Evolutionary conservation across 2,113 vertebrate species (phyloP).

Genomic region (Cyphomyrus discorhynchus): DNA sequence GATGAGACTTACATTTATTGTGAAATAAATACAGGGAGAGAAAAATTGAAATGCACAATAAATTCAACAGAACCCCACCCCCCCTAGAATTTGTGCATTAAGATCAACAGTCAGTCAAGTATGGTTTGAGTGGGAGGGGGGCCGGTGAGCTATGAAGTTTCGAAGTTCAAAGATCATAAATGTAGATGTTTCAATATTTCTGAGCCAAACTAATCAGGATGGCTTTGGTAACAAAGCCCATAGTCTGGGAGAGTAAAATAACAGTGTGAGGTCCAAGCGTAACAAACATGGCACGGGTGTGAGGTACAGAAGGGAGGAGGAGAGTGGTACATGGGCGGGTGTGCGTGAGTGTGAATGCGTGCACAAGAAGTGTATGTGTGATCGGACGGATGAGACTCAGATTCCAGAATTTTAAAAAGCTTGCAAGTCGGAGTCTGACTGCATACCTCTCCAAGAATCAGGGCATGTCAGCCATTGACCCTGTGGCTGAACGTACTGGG

Average conservation of each 20-base stretch:
- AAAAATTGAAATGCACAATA: neutral
- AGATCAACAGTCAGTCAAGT: neutral
- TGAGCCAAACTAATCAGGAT: slow-evolving; percentile 41
- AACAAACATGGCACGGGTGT: slow-evolving; percentile 25
- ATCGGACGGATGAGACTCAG: neutral
- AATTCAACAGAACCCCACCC: neutral
- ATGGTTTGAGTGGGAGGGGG: neutral
- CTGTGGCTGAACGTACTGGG: neutral
- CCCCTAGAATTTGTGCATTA: neutral
- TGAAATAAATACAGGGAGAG: neutral
- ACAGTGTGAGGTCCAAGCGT: slow-evolving; percentile 37
- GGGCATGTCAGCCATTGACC: neutral
- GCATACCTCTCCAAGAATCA: neutral
- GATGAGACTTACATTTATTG: slow-evolving; percentile 7
- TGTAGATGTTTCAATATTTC: slow-evolving; percentile 35
- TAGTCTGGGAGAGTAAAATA: slow-evolving; percentile 33
- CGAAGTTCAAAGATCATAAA: slow-evolving; percentile 25
- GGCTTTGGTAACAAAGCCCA: slow-evolving; percentile 40
- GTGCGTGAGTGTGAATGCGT: slow-evolving; percentile 15
- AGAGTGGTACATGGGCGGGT: neutral
- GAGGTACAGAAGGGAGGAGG: neutral
- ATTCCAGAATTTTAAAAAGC: neutral
- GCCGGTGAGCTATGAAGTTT: neutral
- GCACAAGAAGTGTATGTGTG: neutral
- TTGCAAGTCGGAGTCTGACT: neutral